Percentiles rank a stretch among this genome's conserved stretches.
Conservation (phyloP, 2,113 vertebrate genomes). For the Megaptera novaeangliae region DNA sequence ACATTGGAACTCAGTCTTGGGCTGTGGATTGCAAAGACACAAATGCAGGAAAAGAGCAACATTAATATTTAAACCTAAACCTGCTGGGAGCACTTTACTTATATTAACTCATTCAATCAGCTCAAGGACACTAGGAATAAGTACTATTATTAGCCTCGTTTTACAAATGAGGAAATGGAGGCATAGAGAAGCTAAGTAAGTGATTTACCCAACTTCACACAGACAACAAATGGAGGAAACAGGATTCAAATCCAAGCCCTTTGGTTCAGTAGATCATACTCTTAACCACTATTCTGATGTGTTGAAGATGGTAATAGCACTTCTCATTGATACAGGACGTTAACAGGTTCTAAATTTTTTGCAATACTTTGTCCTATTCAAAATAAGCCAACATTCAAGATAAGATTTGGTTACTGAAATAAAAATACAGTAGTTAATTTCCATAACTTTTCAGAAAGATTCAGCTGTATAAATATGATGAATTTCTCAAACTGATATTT, state of each 20-base stretch:
- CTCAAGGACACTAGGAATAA: neutral
- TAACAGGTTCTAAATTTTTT: neutral
- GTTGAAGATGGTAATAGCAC: neutral
- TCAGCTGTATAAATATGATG: neutral
- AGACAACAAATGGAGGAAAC: neutral
- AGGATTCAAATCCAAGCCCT: neutral
- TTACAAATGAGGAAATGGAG: neutral
- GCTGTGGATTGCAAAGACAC: neutral
- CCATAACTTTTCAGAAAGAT: neutral
- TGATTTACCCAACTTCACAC: neutral
- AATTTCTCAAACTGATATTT: neutral
- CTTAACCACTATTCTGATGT: neutral
- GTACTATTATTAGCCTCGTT: neutral
- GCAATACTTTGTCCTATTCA: neutral
- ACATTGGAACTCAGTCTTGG: neutral
- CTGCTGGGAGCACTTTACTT: neutral
- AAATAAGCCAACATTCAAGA: neutral
- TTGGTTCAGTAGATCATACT: neutral
- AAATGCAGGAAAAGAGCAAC: neutral
- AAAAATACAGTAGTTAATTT: neutral
- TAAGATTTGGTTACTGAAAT: neutral
- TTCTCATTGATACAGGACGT: neutral
- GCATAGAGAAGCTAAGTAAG: neutral
- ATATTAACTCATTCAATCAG: neutral
- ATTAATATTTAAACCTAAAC: neutral